Percentiles rank a stretch among this genome's conserved stretches.
These are phyloP conservation scores for Cataglyphis altisquamis DNA, from an alignment of 2,888 invertebrate species.

Conservation along the genomic window DNA sequence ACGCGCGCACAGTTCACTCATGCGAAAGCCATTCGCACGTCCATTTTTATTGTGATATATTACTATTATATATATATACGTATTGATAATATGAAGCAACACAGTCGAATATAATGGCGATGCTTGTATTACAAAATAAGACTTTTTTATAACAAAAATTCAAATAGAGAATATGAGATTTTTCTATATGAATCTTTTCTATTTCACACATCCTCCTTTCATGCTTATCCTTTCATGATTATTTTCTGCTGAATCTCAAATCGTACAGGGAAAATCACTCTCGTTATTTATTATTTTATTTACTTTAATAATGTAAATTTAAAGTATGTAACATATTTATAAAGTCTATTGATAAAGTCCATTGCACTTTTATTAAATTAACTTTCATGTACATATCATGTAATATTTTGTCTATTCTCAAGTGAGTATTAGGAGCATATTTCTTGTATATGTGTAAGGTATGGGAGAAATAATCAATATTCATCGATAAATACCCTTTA, in stretches of 20 bases:
- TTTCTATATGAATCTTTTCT: conserved; percentile 34
- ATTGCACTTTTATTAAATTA: background rate
- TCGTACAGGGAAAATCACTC: background rate
- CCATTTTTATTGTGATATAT: conserved; percentile 79
- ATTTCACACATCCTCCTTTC: background rate
- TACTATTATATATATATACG: conserved; percentile 55
- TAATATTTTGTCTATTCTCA: background rate
- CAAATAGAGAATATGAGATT: conserved; percentile 65
- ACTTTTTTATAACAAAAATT: conserved; percentile 71
- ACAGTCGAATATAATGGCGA: conserved; percentile 61
- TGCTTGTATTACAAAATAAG: conserved; percentile 68
- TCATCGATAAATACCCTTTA: conserved; percentile 86
- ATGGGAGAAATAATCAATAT: conserved; percentile 59
- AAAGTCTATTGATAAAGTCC: background rate
- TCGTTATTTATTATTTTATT: background rate
- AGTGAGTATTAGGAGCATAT: background rate
- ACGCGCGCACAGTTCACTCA: conserved; percentile 63
- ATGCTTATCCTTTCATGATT: conserved; percentile 7
- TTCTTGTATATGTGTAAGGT: background rate
- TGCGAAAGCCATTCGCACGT: conserved; percentile 72
- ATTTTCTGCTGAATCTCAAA: background rate
- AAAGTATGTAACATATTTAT: conserved; percentile 1
- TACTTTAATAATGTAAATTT: background rate
- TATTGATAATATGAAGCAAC: conserved; percentile 58
- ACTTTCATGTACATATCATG: background rate